These are phyloP conservation scores for Copsychus sechellarum DNA, from an alignment of 2,113 vertebrate genomes.

Conservation along the genomic window DNA sequence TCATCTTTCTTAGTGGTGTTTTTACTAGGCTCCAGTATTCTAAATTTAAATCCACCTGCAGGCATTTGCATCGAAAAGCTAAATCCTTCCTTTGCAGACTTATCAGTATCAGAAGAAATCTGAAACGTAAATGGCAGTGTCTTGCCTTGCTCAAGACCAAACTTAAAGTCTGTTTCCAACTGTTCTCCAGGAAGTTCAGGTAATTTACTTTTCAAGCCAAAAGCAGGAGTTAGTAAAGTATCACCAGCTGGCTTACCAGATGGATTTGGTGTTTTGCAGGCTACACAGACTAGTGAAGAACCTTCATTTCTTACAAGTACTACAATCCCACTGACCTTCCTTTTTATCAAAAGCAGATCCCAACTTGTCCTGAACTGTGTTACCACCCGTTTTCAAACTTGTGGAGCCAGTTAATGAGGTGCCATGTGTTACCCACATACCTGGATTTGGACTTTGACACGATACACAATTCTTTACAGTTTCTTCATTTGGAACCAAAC, in stretches of 20 bases:
- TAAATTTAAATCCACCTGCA: conserved; percentile 86
- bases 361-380: too few relatives aligned
- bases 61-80: conserved; percentile 79
- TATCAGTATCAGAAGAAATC: conserved; percentile 69
- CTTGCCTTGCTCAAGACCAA: conserved; percentile 80
- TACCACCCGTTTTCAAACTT: too few relatives aligned
- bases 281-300: conserved; percentile 71
- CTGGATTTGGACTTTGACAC: too few relatives aligned
- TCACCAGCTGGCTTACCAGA: conserved; percentile 59
- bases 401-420: too few relatives aligned
- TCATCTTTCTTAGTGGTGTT: conserved; percentile 56
- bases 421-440: too few relatives aligned
- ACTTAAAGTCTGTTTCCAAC: conserved; percentile 80
- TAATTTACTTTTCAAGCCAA: conserved; percentile 73
- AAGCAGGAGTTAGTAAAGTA: conserved; percentile 67
- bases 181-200: conserved; percentile 70
- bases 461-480: too few relatives aligned
- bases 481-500: too few relatives aligned
- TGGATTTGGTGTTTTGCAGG: conserved; percentile 80
- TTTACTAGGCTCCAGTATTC: conserved; percentile 79
- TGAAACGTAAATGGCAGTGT: conserved; percentile 78
- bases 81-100: conserved; percentile 77
- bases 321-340: conserved; percentile 86
- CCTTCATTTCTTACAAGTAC: conserved; percentile 78
- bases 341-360: conserved; percentile 83